A percentile compares a stretch with the other conserved stretches of the same genome.
These are phyloP conservation scores for Gymnosoma rotundatum DNA, from an alignment of 2,888 invertebrate genomes.

Conservation along the genomic window DNA sequence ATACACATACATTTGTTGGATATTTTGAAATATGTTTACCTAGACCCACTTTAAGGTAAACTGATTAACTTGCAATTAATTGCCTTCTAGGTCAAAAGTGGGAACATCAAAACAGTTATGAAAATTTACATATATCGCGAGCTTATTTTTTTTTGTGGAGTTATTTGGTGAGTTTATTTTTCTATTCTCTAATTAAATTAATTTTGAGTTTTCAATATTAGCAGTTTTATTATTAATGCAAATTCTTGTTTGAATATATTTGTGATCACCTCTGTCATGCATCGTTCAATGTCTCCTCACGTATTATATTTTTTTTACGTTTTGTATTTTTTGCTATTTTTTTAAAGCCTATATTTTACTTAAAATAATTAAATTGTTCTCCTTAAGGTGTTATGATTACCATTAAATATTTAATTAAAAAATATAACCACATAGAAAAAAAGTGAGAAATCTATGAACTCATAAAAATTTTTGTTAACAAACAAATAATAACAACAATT, in stretches of 20 bases:
- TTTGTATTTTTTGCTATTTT: constrained; percentile 40
- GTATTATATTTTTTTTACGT: constrained; percentile 13
- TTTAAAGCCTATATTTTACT: background rate
- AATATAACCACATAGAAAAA: background rate
- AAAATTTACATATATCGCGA: too few relatives aligned
- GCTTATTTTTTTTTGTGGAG: too few relatives aligned
- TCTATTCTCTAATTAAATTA: too few relatives aligned
- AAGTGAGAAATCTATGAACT: constrained; percentile 58
- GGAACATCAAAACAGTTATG: constrained; percentile 5
- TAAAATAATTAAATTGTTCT: constrained; percentile 28
- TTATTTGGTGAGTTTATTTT: too few relatives aligned
- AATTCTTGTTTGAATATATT: background rate
- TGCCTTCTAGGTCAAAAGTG: constrained; percentile 46
- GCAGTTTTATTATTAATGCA: too few relatives aligned
- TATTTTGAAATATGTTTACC: constrained; percentile 27
- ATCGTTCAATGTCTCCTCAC: constrained; percentile 54
- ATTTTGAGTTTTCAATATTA: background rate
- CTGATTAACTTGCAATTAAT: constrained; percentile 5
- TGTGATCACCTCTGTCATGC: constrained; percentile 7
- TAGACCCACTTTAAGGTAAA: constrained; percentile 38
- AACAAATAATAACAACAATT: constrained; percentile 31
- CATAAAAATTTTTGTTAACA: constrained; percentile 56
- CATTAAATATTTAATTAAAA: constrained; percentile 48
- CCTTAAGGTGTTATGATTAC: constrained; percentile 49
- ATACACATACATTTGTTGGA: background rate